Evolutionary conservation across 2,113 vertebrate species (phyloP), one percentile per base, ranked within the genome.

Genomic region (Perognathus longimembris): DNA sequence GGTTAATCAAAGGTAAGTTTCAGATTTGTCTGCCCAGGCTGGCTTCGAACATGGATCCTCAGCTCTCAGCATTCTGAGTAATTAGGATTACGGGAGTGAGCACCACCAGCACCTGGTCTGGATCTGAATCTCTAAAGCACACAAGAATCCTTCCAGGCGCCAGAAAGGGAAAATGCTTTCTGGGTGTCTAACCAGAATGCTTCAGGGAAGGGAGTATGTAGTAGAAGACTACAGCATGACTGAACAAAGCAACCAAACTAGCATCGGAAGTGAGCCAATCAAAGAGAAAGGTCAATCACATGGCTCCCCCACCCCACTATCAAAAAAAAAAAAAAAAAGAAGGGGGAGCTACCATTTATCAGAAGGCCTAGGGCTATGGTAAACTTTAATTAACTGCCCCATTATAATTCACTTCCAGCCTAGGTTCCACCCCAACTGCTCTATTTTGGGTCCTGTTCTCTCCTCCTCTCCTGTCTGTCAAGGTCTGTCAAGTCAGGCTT

Each of bases 341-440:
- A 50, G 74, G 63, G 66, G 54, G 57, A 54, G 69, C 87, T 45
- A 91, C 95, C 94, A 95, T 95, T 95, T 95, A 97, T 96, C 96
- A 97, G 97, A 97, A 85, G 61, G 97, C 97, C 91, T 0, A 11
- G 88, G 96, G 97, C 97, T 97, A 98, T 30, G 45, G 97, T 97
- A 98, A 98, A 98, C 96, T 97, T 97, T 97, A 98, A 98, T 98
- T 98, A 98, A 97, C 97, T 97, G 94, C 95, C 96, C 93, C 94
- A 96, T 97, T 96, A 95, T 95, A 97, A 91, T 97, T 97, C 96
- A 96, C 96, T 97, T 97, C 90, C 95, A 97, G 90, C 71, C 97
- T 64, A 81, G 95, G 97, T 96, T 96, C 95, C 93, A 97, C 88
- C 92, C 75, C 67, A 40, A 24, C 22, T 54, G 24, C 67, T 24